These are phyloP conservation scores for Notodonta ziczac DNA, from an alignment of 2,888 invertebrate species.

Conservation along the genomic window DNA sequence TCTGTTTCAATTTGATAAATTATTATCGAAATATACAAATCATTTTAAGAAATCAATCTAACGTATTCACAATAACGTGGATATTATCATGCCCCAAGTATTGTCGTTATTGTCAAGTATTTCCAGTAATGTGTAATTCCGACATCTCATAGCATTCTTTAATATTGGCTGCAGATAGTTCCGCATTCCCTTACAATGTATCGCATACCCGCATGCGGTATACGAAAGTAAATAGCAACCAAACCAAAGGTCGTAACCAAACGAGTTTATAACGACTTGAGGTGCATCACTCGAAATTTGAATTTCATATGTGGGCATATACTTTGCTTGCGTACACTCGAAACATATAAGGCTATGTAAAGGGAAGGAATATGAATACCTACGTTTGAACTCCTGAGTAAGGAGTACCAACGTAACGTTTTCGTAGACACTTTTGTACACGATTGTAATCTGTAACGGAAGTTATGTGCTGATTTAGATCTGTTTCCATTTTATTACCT, in stretches of 20 bases:
- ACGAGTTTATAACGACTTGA: constrained; percentile 69
- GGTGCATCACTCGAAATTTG: constrained; percentile 58
- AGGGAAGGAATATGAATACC: not conserved
- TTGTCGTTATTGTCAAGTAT: no score
- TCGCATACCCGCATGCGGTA: constrained; percentile 14
- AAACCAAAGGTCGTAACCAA: constrained; percentile 49
- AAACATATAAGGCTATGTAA: not conserved
- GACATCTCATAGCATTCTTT: not conserved
- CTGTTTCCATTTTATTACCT: not conserved
- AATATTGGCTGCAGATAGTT: not conserved
- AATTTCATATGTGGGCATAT: constrained; percentile 59
- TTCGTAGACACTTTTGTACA: constrained; percentile 2
- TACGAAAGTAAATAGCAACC: constrained; percentile 40
- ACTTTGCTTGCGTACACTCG: constrained; percentile 39
- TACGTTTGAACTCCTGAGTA: not conserved
- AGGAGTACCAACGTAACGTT: not conserved
- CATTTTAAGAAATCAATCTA: no score
- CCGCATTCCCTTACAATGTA: not conserved
- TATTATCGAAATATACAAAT: not conserved
- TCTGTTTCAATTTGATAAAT: constrained; percentile 28
- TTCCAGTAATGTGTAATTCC: no score
- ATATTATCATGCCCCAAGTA: no score
- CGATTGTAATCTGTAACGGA: constrained; percentile 6
- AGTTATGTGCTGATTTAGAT: not conserved
- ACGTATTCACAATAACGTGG: no score